Base-by-base conservation (phyloP, 92 coral and sea anemone genomes). In the Umimayanthus chanpuru region DNA sequence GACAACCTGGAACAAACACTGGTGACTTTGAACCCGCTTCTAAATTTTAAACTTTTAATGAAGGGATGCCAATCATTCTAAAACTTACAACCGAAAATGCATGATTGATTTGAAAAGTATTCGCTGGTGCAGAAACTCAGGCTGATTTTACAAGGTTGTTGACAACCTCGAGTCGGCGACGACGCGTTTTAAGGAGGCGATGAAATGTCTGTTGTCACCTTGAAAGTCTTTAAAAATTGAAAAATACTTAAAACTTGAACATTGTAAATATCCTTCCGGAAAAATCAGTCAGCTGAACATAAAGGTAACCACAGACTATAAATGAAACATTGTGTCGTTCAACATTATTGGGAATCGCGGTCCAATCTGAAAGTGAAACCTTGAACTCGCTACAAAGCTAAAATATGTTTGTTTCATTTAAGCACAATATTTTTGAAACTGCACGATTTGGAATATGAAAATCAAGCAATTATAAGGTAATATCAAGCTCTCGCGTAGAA, bases 261-360 rank as follows among this genome's bases (percentile, higher is more conserved):
- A 20, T 43, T n/a, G 53, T 41, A 68, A 71, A 21, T 77, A 16
- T 74, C 11, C 78, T 83, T 83, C 65, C 87, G 66, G 40, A 44
- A 8, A 67, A 83, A 43, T 23, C 55, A 64, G 77, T 65, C 86
- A 11, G 14, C 55, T 39, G 61, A 82, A 64, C 58, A 23, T 47
- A 18, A 70, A 28, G 64, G 73, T 3, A 83, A 30, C 25, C 40
- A 9, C 41, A 43, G 39, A 16, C 20, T 39, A 41, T 16, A 66
- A 41, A 79, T 28, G 64, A 28, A 28, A 26, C 50, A 6, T 15
- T 53, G 58, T 53, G 58, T 53, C 58, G 16, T 18, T 53, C 58
- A 15, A 15, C 58, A 53, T 4, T 53, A 53, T 14, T 14, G 68
- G 4, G 25, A 61, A 9, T 23, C 26, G 68, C 68, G n/a, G 68